These are phyloP conservation scores for Scaptomyza pallida DNA, from an alignment of 1,140 invertebrate species.

Conservation along the genomic window DNA sequence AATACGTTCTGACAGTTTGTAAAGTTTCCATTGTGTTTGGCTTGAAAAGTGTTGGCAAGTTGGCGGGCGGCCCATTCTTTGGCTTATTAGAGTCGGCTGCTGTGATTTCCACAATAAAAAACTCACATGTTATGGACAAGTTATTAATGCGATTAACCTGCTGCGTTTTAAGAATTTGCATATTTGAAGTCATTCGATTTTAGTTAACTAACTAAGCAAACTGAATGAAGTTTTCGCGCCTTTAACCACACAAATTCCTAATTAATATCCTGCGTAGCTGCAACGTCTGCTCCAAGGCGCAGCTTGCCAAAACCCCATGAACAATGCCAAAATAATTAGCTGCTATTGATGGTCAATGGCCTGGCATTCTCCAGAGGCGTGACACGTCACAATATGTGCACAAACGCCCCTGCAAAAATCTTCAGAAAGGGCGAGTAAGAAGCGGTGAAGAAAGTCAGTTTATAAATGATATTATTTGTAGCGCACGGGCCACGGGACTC, in stretches of 20 bases:
- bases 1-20: slow-evolving; percentile 34
- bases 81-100: slow-evolving; percentile 40
- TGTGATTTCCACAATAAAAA: not conserved
- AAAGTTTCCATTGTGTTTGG: slow-evolving; percentile 28
- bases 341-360: slow-evolving; percentile 56
- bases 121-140: slow-evolving; percentile 1
- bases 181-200: not conserved
- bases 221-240: not conserved
- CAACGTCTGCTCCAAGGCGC: slow-evolving; percentile 46
- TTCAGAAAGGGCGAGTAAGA: slow-evolving; percentile 20
- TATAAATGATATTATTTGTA: slow-evolving; percentile 42
- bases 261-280: slow-evolving; percentile 50
- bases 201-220: not conserved
- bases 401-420: slow-evolving; percentile 73
- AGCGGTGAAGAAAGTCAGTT: slow-evolving; percentile 50
- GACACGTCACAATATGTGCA: slow-evolving; percentile 78
- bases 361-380: slow-evolving; percentile 54
- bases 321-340: slow-evolving; percentile 77
- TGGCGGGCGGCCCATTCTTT: slow-evolving; percentile 54
- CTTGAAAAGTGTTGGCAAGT: slow-evolving; percentile 46
- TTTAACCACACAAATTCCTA: slow-evolving; percentile 20
- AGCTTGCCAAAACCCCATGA: slow-evolving; percentile 64
- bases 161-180: slow-evolving; percentile 4
- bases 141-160: slow-evolving; percentile 30
- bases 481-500: slow-evolving; percentile 60